These are phyloP conservation scores for Sebastes diaconus DNA, from an alignment of 2,797 vertebrate species.

Conservation along the genomic window DNA sequence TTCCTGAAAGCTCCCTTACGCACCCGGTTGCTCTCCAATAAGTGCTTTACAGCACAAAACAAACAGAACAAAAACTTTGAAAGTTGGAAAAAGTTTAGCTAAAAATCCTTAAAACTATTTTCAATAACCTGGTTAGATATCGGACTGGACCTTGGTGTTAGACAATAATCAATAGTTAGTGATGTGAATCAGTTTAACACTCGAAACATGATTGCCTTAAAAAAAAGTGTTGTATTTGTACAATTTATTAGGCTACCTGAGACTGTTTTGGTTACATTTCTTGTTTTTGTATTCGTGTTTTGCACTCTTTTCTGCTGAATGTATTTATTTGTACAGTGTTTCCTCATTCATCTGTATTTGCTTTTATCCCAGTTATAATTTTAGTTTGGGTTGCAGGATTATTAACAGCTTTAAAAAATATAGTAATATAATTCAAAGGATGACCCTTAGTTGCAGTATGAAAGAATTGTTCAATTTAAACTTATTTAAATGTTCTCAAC, in stretches of 20 bases:
- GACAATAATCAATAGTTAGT: too few relatives aligned
- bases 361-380: neutral
- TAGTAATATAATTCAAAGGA: neutral
- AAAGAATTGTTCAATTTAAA: neutral
- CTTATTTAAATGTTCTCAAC: too few relatives aligned
- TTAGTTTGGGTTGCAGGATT: neutral
- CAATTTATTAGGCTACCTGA: neutral
- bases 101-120: too few relatives aligned
- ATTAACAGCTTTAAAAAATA: neutral
- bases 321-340: slow-evolving; percentile 31
- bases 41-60: too few relatives aligned
- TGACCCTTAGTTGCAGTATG: neutral
- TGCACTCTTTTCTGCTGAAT: neutral
- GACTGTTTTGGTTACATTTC: neutral
- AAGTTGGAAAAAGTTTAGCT: too few relatives aligned
- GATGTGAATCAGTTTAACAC: too few relatives aligned
- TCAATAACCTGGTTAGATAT: too few relatives aligned
- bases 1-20: too few relatives aligned
- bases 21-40: too few relatives aligned
- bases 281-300: neutral
- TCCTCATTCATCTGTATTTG: neutral
- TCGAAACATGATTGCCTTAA: too few relatives aligned
- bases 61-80: too few relatives aligned
- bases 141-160: too few relatives aligned
- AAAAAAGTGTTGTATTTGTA: neutral